Evolutionary conservation across 1,140 invertebrate genomes (phyloP).

Genomic region (Heliconius himera): DNA sequence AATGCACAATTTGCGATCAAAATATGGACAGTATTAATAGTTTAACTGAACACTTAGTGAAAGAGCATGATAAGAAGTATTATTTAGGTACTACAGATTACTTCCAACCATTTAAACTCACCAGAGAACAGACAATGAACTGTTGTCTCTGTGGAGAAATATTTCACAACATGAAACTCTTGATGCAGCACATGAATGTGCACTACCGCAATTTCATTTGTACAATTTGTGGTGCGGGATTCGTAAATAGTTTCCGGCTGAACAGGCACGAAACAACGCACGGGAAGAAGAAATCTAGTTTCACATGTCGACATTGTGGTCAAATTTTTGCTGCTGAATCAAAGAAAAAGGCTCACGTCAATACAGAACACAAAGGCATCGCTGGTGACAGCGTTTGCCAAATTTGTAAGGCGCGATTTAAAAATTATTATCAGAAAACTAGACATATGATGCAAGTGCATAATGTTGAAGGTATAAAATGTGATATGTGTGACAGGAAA

Average conservation of each 20-base stretch:
- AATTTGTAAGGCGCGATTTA: conserved; percentile 72
- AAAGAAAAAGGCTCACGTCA: conserved; percentile 71
- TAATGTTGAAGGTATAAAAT: conserved; percentile 70
- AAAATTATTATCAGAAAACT: conserved; percentile 75
- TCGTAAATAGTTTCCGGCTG: conserved; percentile 70
- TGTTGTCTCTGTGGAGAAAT: conserved; percentile 67
- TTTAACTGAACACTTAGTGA: conserved; percentile 67
- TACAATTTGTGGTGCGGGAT: conserved; percentile 68
- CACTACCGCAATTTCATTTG: conserved; percentile 76
- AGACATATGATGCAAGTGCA: conserved; percentile 74
- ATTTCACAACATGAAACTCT: conserved; percentile 72
- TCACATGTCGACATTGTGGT: conserved; percentile 64
- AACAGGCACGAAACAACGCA: conserved; percentile 71
- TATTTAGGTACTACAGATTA: conserved; percentile 66
- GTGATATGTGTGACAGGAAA: conserved; percentile 69
- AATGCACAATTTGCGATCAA: conserved; percentile 65
- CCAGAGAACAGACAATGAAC: conserved; percentile 64
- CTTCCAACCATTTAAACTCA: conserved; percentile 71
- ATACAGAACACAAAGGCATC: conserved; percentile 72
- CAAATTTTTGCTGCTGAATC: conserved; percentile 68
- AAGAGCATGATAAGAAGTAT: conserved; percentile 65
- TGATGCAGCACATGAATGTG: conserved; percentile 75
- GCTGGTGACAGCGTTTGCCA: conserved; percentile 72
- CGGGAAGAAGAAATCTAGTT: conserved; percentile 66
- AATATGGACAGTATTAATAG: conserved; percentile 53